Conservation (phyloP, 2,888 invertebrate genomes). For the Timema cristinae region DNA sequence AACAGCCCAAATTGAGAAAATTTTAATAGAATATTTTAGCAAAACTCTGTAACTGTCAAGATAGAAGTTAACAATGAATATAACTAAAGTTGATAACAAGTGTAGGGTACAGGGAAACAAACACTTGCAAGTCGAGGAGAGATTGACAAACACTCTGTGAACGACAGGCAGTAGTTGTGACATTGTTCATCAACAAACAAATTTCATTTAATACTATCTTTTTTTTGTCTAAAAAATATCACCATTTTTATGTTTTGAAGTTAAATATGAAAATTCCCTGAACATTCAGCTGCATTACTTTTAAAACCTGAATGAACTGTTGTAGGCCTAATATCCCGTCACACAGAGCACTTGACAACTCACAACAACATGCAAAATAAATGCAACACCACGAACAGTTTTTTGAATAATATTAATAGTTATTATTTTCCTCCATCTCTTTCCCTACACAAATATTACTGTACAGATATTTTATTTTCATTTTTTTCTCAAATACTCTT, state of each 20-base stretch:
- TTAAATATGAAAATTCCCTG: slow-evolving; percentile 27
- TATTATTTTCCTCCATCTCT: slow-evolving; percentile 54
- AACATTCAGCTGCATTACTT: slow-evolving; percentile 24
- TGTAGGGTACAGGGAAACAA: no score
- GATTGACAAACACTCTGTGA: slow-evolving; percentile 15
- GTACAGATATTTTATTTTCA: slow-evolving; percentile 43
- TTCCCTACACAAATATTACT: slow-evolving; percentile 61
- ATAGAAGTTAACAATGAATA: no score
- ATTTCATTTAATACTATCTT: neutral
- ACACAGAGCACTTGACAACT: slow-evolving; percentile 27
- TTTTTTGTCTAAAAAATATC: no score
- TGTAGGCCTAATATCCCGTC: slow-evolving; percentile 20
- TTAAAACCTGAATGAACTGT: slow-evolving; percentile 18
- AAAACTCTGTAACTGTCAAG: no score
- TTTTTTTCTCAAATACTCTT: slow-evolving; percentile 35
- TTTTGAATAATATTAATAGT: slow-evolving; percentile 22
- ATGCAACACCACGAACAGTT: slow-evolving; percentile 24
- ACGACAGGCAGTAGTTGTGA: neutral
- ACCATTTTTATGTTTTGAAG: slow-evolving; percentile 18
- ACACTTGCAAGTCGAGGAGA: neutral
- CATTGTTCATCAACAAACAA: no score
- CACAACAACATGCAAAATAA: slow-evolving; percentile 31
- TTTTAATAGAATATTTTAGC: no score
- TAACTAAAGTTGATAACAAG: no score
- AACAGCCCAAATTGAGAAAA: no score